Evolutionary conservation across 2,888 invertebrate species (phyloP).

Genomic region (Spisula subtruncata): DNA sequence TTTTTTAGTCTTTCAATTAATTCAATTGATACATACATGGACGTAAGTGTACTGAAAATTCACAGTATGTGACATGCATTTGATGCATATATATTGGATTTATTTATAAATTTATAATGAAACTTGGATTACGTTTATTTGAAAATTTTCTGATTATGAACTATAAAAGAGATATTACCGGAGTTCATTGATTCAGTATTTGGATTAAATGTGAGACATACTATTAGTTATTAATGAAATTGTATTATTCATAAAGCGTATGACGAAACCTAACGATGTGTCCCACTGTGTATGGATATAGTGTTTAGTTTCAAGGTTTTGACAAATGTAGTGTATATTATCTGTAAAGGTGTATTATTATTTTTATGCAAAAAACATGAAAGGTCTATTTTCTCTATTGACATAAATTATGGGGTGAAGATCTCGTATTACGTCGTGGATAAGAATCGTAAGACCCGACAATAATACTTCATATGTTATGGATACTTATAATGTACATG

Average conservation of each 20-base stretch:
- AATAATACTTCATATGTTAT: not conserved
- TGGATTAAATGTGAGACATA: not conserved
- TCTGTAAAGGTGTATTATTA: not conserved
- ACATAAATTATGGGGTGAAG: not conserved
- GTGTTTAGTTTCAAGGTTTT: not conserved
- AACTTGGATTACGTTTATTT: not conserved
- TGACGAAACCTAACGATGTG: not conserved
- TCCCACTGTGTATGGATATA: not conserved
- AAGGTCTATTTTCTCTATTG: not conserved
- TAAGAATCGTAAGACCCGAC: not conserved
- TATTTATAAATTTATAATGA: not conserved
- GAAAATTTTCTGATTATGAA: not conserved
- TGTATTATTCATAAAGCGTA: not conserved
- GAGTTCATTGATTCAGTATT: not conserved
- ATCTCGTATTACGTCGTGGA: not conserved
- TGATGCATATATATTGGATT: not conserved
- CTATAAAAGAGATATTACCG: not conserved
- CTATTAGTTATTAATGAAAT: conserved; percentile 15
- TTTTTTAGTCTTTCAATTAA: not conserved
- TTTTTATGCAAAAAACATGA: not conserved
- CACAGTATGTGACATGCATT: not conserved
- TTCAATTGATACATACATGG: not conserved
- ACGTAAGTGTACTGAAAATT: not conserved
- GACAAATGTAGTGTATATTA: not conserved
- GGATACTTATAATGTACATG: not conserved